Evolutionary conservation across 2,797 vertebrate species (phyloP), one percentile per base, ranked within the genome.

Genomic region (Alexandromys oeconomus): DNA sequence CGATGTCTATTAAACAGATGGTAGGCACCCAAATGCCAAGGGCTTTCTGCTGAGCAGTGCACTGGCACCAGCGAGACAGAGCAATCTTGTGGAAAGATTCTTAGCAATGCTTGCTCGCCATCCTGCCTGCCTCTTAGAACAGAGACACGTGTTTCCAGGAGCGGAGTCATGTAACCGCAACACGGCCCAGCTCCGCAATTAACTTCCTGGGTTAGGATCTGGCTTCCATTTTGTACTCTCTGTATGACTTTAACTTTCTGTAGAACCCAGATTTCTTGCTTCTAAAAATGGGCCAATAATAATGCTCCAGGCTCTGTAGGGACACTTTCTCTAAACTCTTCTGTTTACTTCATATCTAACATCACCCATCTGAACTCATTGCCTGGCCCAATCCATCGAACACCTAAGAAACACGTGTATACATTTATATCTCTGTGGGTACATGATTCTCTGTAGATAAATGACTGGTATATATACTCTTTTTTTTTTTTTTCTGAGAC

Each of bases 1-100:
- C 25, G 2, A 81, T 65, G 88, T 73, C 91, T 95, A 84, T 97
- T 94, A 96, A 96, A 95, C 96, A 97, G 96, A 97, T 98, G 96
- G 96, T 90, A 96, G 77, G 90, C 90, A 80, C 91, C 95, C 96
- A 93, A 89, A 93, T 86, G 90, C 76, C 85, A 81, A 96, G 94
- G 89, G 93, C 81, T 97, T 92, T 96, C 95, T 87, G 77, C 92
- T 93, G 95, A 96, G 92, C 84, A 29, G 63, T 40, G 81, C 89
- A 40, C 59, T 96, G 94, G 94, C 80, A 57, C 86, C 48, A 73
- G 77, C 59, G 48, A 95, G 43, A 94, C 90, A 94, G 25, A 81
- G 77, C 86, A 73, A 29, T 87, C 91, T 89, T 88, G 40, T 12
- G 65, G 82, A 93, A 71, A 93, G 63, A 85, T 25, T 93, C 92